Percentiles rank a stretch among this genome's conserved stretches.
These are phyloP conservation scores for Magallana gigas DNA, from an alignment of 1,140 invertebrate genomes.

Conservation along the genomic window DNA sequence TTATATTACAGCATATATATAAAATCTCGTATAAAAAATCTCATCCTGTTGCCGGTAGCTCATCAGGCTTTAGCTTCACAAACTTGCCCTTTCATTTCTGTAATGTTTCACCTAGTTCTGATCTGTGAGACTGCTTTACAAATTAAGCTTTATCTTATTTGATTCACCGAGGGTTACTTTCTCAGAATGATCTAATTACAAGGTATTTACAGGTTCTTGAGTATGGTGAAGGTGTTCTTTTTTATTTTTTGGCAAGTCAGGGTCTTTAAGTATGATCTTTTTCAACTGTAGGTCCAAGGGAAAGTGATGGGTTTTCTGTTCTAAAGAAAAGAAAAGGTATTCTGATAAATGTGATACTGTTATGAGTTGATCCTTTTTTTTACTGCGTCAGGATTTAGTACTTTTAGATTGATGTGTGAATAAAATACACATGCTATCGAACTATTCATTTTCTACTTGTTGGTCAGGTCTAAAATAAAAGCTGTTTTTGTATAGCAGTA, in stretches of 20 bases:
- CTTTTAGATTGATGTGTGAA: no score
- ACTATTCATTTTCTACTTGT: no score
- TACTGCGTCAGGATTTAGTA: no score
- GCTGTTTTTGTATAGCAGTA: no score
- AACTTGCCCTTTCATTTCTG: slow-evolving; percentile 12
- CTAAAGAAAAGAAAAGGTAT: no score
- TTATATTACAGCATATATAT: background rate
- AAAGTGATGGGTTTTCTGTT: no score
- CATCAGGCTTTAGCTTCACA: slow-evolving; percentile 11
- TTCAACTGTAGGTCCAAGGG: no score
- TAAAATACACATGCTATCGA: no score
- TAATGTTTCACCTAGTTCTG: slow-evolving; percentile 22
- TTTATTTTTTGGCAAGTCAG: background rate
- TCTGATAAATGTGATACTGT: no score
- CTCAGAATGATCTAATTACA: slow-evolving; percentile 28
- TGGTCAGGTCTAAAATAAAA: no score
- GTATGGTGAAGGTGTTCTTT: background rate
- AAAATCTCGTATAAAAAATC: background rate
- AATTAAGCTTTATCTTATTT: slow-evolving; percentile 32
- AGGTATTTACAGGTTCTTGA: slow-evolving; percentile 2
- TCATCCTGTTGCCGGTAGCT: slow-evolving; percentile 28
- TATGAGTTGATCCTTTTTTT: no score
- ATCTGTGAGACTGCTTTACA: background rate
- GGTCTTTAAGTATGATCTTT: no score
- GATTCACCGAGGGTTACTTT: slow-evolving; percentile 4